Base-by-base conservation (phyloP, 2,888 invertebrate species). In the Parnassius mnemosyne region DNA sequence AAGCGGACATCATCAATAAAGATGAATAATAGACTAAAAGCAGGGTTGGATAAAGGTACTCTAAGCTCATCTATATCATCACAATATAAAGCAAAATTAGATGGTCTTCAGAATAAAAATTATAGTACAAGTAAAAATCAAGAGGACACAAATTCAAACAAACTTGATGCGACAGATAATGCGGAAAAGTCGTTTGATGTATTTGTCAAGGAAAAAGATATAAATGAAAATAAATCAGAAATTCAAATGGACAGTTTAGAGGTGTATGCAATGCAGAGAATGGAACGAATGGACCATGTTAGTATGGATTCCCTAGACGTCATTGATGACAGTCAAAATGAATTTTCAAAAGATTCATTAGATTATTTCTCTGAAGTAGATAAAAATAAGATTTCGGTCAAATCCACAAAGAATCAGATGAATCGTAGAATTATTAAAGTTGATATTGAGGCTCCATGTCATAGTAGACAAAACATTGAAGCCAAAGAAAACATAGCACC, bases 1-100 rank as follows among this genome's bases (percentile, higher is more conserved):
- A 93, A 94, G 58, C 86, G 95, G 50, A 94, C 95, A 10, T 94
- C 94, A 3, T 94, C 95, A 20, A 92, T 93, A 53, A 92, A 93
- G 71, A 85, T 93, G 46, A 93, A 92, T 65, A 92, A 92, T 53
- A 86, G 93, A 73, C 72, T 89, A 0, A 90, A 92, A 80, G 85
- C 88, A 10, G 85, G 85, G 0, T 70, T 88, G 56, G 92, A 92
- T 50, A 92, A 92, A 69, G 74, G 84, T 7, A 76, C 82, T 0
- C 71, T 90, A 3, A 90, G 88, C 55, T 85, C 91, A 46, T 87
- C 87, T n/a, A 92, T 92, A 69, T 89, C 91, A 0, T 90, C 89
- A 0, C 89, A 90, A 61, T 91, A 91, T 61, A 90, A 92, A 79
- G 92, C 92, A 1, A 92, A 92, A 74, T 70, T 92, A 66, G 92